Percentiles rank a stretch among this genome's conserved stretches.
Evolutionary conservation across 53 echinoderm and acorn worm genomes (phyloP).

Genomic region (Patiria pectinifera): DNA sequence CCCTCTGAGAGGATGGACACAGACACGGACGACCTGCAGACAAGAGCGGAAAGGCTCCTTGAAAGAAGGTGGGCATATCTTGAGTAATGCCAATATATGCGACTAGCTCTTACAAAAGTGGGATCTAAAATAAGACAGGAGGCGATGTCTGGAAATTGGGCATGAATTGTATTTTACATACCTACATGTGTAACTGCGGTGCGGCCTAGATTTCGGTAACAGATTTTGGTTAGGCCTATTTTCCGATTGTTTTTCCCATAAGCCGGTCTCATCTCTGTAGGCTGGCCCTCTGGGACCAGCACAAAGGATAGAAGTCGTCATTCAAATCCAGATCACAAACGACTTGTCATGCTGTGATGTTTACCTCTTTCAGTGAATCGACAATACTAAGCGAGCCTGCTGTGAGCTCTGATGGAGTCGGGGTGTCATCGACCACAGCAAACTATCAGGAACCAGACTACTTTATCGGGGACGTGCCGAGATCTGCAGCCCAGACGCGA

Average conservation of each 20-base stretch:
- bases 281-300: too few relatives aligned
- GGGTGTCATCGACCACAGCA: constrained; percentile 70
- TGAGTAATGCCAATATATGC: too few relatives aligned
- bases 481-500: neutral
- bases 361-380: constrained; percentile 68
- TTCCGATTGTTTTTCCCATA: too few relatives aligned
- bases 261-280: neutral
- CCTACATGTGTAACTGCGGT: too few relatives aligned
- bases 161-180: too few relatives aligned
- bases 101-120: too few relatives aligned
- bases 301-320: too few relatives aligned
- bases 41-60: constrained; percentile 80
- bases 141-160: too few relatives aligned
- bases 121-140: too few relatives aligned
- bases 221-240: too few relatives aligned
- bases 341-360: neutral
- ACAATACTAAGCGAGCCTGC: constrained; percentile 76
- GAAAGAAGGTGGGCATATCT: constrained; percentile 70
- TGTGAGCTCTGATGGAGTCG: constrained; percentile 87
- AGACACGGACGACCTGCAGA: constrained; percentile 73
- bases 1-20: constrained; percentile 41
- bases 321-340: neutral
- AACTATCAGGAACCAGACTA: constrained; percentile 52
- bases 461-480: constrained; percentile 18
- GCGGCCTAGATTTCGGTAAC: too few relatives aligned